Evolutionary conservation across 2,888 invertebrate species (phyloP), one percentile per base, ranked within the genome.

Genomic region (Apotomis betuletana): DNA sequence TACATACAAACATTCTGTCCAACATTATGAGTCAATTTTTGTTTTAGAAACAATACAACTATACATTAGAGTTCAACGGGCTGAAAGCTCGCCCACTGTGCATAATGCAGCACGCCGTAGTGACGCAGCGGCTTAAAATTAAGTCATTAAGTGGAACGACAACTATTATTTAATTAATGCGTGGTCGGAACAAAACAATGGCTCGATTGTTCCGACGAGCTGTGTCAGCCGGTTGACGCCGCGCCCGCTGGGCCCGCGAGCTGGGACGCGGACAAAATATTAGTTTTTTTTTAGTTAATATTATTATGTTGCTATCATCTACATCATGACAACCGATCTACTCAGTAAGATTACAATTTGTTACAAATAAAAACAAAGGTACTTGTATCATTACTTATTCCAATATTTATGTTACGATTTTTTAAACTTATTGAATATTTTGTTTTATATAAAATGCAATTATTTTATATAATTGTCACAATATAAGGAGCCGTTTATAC

Each of bases 141-240:
- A 87, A 86, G 85, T 83, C 85, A 87, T 87, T 84, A 84, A 78
- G 80, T 81, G 78, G 80, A 83, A 83, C 78, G 81, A 83, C 79
- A 81, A 81, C 81, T 82, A 83, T 82, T 83, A 86, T 83, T 84
- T 84, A 86, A 87, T 87, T 83, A 85, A 88, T 86, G 86, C 84
- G 81, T 81, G 85, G 79, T 79, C 77, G 80, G 78, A 78, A 80
- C 79, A 79, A 85, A 81, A 88, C 87, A 88, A 87, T 87, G 83
- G 84, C 69, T 63, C 83, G 82, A 86, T 87, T 87, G 87, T 87
- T 86, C 80, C 74, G 74, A 75, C 74, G 78, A 77, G 77, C 76
- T 79, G 75, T 78, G 78, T 76, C 76, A 76, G 78, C 75, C 67
- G 70, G 55, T 58, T 69, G 80, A 76, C 76, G 80, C 79, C 77